These are phyloP conservation scores for Aeoliscus strigatus DNA, from an alignment of 2,797 vertebrate genomes.

Conservation along the genomic window DNA sequence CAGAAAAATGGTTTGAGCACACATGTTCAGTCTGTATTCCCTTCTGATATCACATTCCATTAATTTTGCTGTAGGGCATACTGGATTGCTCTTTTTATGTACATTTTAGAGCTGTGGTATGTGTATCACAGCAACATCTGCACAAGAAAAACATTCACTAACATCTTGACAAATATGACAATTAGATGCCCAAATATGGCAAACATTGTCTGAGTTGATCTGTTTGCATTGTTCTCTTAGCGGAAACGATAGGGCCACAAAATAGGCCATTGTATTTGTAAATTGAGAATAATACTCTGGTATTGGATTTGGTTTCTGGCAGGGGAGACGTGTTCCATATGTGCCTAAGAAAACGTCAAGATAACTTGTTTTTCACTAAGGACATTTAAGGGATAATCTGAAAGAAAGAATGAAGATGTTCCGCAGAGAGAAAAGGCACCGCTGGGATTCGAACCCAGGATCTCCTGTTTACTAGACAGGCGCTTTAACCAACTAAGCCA, in stretches of 20 bases:
- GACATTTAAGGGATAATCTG: too few species aligned
- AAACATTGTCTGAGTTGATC: not conserved
- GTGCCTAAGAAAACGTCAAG: too few species aligned
- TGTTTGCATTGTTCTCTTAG: not conserved
- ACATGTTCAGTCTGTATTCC: too few species aligned
- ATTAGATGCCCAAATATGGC: not conserved
- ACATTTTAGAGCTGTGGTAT: not conserved
- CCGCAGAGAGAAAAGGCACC: conserved; percentile 48
- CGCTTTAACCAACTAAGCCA: conserved; percentile 61
- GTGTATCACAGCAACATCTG: not conserved
- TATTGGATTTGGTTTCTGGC: too few species aligned
- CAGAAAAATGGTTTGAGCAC: too few species aligned
- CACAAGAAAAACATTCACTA: not conserved
- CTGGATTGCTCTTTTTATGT: too few species aligned
- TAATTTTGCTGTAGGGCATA: too few species aligned
- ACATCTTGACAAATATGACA: not conserved
- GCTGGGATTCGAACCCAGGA: conserved; percentile 58
- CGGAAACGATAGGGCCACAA: not conserved
- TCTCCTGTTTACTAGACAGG: conserved; percentile 58
- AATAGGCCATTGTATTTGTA: not conserved
- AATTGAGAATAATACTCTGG: not conserved
- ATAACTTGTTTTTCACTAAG: too few species aligned
- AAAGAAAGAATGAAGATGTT: too few species aligned
- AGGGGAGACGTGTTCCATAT: too few species aligned
- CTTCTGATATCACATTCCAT: too few species aligned